phyloP scores from a whole-genome alignment of 2,888 invertebrate genomes.

The Cheilosia pagana region DNA sequence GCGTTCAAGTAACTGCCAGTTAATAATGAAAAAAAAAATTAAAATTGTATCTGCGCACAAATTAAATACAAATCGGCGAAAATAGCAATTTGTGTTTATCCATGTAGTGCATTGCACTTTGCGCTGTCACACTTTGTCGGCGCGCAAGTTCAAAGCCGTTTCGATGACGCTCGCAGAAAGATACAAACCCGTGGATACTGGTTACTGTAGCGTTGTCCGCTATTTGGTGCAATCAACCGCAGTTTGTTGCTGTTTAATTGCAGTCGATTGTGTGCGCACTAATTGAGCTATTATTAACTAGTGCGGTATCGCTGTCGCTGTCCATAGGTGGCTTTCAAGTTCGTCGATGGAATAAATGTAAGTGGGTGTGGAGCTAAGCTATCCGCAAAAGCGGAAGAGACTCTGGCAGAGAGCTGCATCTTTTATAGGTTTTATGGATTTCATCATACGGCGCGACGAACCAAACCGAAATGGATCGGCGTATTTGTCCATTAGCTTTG shows the following conservation, averaged over 20 bases:
- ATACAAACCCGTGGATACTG: constrained; percentile 1
- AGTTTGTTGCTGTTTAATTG: constrained; percentile 70
- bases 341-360: background rate
- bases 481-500: constrained; percentile 55
- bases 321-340: background rate
- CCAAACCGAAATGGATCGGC: constrained; percentile 22
- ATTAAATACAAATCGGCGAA: constrained; percentile 33
- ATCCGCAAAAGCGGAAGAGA: background rate
- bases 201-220: constrained; percentile 18
- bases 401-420: background rate
- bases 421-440: constrained; percentile 45
- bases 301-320: constrained; percentile 16
- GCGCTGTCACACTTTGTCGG: constrained; percentile 12
- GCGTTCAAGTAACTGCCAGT: constrained; percentile 42
- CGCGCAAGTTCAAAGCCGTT: constrained; percentile 65
- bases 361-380: background rate
- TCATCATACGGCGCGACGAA: constrained; percentile 52
- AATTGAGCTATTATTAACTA: constrained; percentile 66
- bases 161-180: constrained; percentile 55
- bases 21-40: constrained; percentile 30
- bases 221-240: constrained; percentile 59
- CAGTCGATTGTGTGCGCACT: constrained; percentile 44
- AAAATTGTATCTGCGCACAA: background rate
- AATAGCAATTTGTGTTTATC: constrained; percentile 41
- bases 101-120: constrained; percentile 53